These are phyloP conservation scores for Heliconius hewitsoni DNA, from an alignment of 1,140 invertebrate genomes.

Conservation along the genomic window DNA sequence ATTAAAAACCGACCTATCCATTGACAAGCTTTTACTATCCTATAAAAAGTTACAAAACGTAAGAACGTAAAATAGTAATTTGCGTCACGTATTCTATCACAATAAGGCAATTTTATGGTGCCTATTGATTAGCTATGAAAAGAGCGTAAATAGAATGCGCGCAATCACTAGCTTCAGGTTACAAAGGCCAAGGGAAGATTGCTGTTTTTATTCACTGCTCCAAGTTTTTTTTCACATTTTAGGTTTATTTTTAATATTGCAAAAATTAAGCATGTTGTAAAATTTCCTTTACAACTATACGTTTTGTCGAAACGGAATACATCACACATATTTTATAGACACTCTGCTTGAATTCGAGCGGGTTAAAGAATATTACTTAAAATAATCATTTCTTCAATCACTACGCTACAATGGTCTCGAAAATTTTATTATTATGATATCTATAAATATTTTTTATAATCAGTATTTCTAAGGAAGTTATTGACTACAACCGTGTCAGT, in stretches of 20 bases:
- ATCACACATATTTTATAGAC: too few relatives aligned
- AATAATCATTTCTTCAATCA: too few relatives aligned
- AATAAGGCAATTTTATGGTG: constrained; percentile 28
- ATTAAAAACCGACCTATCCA: background rate
- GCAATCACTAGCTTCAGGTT: constrained; percentile 23
- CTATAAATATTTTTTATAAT: too few relatives aligned
- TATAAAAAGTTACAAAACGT: background rate
- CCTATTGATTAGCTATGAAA: constrained; percentile 33
- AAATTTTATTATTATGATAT: too few relatives aligned
- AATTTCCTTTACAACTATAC: background rate
- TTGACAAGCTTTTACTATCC: background rate
- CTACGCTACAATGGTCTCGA: too few relatives aligned
- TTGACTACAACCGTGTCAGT: too few relatives aligned
- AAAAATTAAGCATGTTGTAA: background rate
- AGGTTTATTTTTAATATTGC: background rate
- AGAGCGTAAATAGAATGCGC: constrained; percentile 30
- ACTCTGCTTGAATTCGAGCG: too few relatives aligned
- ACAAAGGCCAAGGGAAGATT: constrained; percentile 20
- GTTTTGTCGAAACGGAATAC: background rate
- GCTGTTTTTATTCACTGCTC: background rate
- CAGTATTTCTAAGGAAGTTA: too few relatives aligned
- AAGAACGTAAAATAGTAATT: constrained; percentile 9
- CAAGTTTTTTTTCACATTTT: background rate
- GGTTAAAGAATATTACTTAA: too few relatives aligned
- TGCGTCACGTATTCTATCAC: constrained; percentile 20